Evolutionary conservation across 2,797 vertebrate species (phyloP).

Genomic region (Sebastes reedi): DNA sequence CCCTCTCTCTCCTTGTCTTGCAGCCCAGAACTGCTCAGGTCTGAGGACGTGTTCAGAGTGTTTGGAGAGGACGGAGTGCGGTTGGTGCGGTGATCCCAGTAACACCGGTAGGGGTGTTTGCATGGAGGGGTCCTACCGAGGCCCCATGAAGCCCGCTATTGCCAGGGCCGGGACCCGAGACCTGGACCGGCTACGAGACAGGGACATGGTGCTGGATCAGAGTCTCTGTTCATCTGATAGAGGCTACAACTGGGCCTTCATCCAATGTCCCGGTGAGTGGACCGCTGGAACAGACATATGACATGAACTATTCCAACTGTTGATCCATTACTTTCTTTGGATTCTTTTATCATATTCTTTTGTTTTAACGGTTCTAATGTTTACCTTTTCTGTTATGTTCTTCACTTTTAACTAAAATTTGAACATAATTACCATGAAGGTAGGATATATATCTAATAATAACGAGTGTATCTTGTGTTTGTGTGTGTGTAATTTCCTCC

Average conservation of each 20-base stretch:
- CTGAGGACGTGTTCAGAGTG: conserved; percentile 89
- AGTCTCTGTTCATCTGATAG: conserved; percentile 86
- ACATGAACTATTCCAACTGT: too few species aligned
- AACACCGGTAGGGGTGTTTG: conserved; percentile 91
- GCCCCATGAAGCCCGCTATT: conserved; percentile 82
- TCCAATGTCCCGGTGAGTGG: conserved; percentile 91
- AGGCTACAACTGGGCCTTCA: conserved; percentile 92
- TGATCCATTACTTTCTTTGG: too few species aligned
- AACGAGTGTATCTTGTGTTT: not conserved
- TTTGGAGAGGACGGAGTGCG: conserved; percentile 90
- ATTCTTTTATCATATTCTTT: too few species aligned
- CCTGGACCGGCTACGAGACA: conserved; percentile 42
- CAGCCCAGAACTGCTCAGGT: conserved; percentile 94
- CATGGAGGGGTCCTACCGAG: conserved; percentile 89
- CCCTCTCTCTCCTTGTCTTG: not conserved
- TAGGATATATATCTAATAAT: not conserved
- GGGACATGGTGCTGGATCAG: conserved; percentile 87
- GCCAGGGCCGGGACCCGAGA: conserved; percentile 43
- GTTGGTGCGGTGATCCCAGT: conserved; percentile 93
- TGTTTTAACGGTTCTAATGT: too few species aligned
- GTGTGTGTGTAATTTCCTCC: conserved; percentile 24
- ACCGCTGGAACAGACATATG: accelerated
- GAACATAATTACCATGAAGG: not conserved
- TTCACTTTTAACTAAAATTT: not conserved
- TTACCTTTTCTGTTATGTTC: too few species aligned